phyloP scores from a whole-genome alignment of 2,113 vertebrate species.

The Nothobranchius furzeri region DNA sequence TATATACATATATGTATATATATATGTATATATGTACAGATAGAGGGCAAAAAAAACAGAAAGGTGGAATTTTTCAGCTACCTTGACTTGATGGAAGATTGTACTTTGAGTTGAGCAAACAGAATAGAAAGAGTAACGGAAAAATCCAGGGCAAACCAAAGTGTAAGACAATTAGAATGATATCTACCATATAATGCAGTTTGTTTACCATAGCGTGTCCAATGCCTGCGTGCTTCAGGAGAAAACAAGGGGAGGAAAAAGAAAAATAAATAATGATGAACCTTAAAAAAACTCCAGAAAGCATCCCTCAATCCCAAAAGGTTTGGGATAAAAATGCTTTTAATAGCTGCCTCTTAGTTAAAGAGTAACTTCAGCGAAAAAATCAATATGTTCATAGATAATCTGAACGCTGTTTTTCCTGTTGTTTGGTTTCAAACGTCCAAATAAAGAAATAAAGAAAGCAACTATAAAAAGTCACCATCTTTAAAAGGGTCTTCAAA shows the following conservation, averaged over 20 bases:
- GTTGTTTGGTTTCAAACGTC: slow-evolving; percentile 54
- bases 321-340: slow-evolving; percentile 52
- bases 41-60: slow-evolving; percentile 54
- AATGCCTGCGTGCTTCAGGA: slow-evolving; percentile 95
- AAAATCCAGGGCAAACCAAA: slow-evolving; percentile 88
- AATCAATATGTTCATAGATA: slow-evolving; percentile 25
- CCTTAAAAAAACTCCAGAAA: slow-evolving; percentile 78
- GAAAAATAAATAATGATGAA: slow-evolving; percentile 85
- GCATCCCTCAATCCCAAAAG: slow-evolving; percentile 71
- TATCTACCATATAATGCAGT: slow-evolving; percentile 99
- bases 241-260: slow-evolving; percentile 74
- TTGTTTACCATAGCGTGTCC: slow-evolving; percentile 99
- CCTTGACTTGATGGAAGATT: slow-evolving; percentile 80
- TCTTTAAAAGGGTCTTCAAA: slow-evolving; percentile 61
- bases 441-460: slow-evolving; percentile 84
- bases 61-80: slow-evolving; percentile 74
- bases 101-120: slow-evolving; percentile 82
- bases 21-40: slow-evolving; percentile 47
- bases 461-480: slow-evolving; percentile 39
- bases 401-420: slow-evolving; percentile 14
- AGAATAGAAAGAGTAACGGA: slow-evolving; percentile 80
- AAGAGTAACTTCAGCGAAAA: slow-evolving; percentile 39
- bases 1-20: no score
- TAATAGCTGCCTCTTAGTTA: slow-evolving; percentile 38
- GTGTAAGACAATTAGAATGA: slow-evolving; percentile 96